These are phyloP conservation scores for Chrysaora quinquecirrha DNA, from an alignment of 30 jellyfish, hydroid and myxozoan genomes.

Conservation along the genomic window DNA sequence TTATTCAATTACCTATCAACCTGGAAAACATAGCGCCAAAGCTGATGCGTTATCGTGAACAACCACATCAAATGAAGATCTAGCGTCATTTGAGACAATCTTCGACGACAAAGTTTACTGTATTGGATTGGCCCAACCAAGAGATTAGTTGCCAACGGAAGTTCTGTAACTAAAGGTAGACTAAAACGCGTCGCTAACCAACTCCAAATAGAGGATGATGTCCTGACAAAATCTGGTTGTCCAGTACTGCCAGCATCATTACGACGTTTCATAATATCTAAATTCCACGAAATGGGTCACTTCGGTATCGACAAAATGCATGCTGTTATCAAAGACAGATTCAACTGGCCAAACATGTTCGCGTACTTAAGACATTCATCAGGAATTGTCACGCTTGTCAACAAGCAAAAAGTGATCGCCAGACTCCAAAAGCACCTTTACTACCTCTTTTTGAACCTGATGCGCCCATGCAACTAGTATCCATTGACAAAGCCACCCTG, in stretches of 20 bases:
- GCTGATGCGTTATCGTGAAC: neutral
- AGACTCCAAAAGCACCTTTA: constrained; percentile 60
- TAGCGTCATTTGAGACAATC: neutral
- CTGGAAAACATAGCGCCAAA: neutral
- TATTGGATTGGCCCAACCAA: neutral
- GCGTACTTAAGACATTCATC: constrained; percentile 9
- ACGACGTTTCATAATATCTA: constrained; percentile 14
- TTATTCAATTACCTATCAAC: neutral
- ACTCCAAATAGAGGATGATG: constrained; percentile 35
- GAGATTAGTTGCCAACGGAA: constrained; percentile 3
- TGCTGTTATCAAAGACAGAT: constrained; percentile 30
- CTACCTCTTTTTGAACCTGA: constrained; percentile 49
- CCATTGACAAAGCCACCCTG: constrained; percentile 30
- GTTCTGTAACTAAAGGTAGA: constrained; percentile 18
- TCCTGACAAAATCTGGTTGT: constrained; percentile 51
- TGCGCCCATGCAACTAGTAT: constrained; percentile 57
- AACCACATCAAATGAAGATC: neutral
- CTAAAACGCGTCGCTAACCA: constrained; percentile 30
- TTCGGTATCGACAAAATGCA: constrained; percentile 29
- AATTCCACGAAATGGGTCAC: constrained; percentile 18
- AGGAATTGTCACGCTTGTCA: constrained; percentile 23
- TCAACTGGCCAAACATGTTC: constrained; percentile 58
- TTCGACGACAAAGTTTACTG: constrained; percentile 32
- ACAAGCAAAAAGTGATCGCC: constrained; percentile 44
- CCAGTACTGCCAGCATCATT: constrained; percentile 58